Percentiles rank a stretch among this genome's conserved stretches.
These are phyloP conservation scores for Lottia scabra DNA, from an alignment of 2,888 invertebrate species.

Conservation along the genomic window DNA sequence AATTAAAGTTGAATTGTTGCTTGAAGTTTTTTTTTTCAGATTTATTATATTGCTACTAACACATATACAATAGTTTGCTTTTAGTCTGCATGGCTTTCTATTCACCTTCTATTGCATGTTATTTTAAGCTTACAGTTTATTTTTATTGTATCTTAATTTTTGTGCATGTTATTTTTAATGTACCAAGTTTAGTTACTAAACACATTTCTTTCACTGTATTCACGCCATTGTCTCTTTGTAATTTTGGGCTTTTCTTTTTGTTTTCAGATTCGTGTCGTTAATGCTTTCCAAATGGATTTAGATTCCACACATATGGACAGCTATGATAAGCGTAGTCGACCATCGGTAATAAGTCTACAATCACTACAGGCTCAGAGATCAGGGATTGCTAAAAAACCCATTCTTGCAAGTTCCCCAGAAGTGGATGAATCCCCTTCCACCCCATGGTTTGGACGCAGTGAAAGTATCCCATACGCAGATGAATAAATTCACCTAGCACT, in stretches of 20 bases:
- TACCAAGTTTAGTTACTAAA: background rate
- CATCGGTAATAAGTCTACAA: constrained; percentile 67
- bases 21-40: background rate
- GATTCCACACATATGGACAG: constrained; percentile 72
- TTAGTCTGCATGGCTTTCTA: constrained; percentile 5
- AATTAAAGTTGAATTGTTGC: background rate
- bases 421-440: constrained; percentile 49
- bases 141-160: constrained; percentile 13
- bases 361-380: constrained; percentile 53
- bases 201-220: constrained; percentile 7
- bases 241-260: constrained; percentile 9
- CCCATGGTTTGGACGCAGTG: constrained; percentile 57
- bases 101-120: background rate
- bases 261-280: constrained; percentile 98
- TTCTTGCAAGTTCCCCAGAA: constrained; percentile 62
- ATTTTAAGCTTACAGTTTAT: background rate
- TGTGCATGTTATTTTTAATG: background rate
- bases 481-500: constrained; percentile 33
- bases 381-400: constrained; percentile 56
- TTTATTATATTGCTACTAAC: background rate
- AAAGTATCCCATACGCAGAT: constrained; percentile 65
- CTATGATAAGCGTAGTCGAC: constrained; percentile 68
- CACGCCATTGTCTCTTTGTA: constrained; percentile 6
- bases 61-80: background rate
- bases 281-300: constrained; percentile 85